Evolutionary conservation across 2,888 invertebrate genomes (phyloP).

Genomic region (Lepidocyrtinus sp.): DNA sequence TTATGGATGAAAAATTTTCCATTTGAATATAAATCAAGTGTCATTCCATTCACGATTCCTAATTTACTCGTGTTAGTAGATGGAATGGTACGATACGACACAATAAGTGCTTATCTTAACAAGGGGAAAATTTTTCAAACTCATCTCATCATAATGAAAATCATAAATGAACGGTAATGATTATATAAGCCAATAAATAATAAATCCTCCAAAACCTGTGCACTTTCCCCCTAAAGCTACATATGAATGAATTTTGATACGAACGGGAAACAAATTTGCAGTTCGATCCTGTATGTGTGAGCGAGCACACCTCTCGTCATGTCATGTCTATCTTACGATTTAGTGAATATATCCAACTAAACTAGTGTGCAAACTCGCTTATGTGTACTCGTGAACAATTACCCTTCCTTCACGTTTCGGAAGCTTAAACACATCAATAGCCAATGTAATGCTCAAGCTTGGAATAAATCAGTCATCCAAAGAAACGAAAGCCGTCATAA

Average conservation of each 20-base stretch:
- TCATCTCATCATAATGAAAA: neutral
- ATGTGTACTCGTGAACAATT: neutral
- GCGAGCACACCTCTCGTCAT: too few relatives aligned
- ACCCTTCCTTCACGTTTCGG: neutral
- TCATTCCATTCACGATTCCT: neutral
- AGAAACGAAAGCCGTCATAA: constrained; percentile 38
- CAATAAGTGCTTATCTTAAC: too few relatives aligned
- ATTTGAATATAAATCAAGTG: neutral
- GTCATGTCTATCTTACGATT: neutral
- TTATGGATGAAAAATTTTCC: too few relatives aligned
- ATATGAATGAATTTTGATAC: neutral
- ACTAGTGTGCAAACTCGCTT: neutral
- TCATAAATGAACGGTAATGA: neutral
- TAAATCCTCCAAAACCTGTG: constrained; percentile 1
- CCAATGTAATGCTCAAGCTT: constrained; percentile 4
- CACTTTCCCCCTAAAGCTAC: neutral
- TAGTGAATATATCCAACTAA: neutral
- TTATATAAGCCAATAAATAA: constrained; percentile 16
- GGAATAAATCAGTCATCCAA: constrained; percentile 39
- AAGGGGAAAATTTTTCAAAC: neutral
- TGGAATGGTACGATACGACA: too few relatives aligned
- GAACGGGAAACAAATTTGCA: too few relatives aligned
- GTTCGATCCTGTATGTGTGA: neutral
- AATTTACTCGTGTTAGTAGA: too few relatives aligned
- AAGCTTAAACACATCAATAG: neutral